Evolutionary conservation across 2,113 vertebrate species (phyloP), one percentile per base, ranked within the genome.

Genomic region (Microcebus griseorufus): DNA sequence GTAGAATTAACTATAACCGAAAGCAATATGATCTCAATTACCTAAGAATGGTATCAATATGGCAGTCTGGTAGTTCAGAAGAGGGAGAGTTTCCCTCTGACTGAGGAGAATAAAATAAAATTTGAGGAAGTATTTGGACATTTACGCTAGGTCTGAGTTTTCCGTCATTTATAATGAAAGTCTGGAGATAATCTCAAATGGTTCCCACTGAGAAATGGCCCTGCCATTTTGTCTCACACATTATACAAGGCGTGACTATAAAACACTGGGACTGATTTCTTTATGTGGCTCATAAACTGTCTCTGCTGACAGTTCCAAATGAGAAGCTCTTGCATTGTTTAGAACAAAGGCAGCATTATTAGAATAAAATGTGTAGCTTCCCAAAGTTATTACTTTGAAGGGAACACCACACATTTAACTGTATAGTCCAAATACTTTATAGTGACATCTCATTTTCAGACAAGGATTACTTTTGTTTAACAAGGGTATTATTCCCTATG

Each of bases 121-220:
- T 90, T 79, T 87, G 32, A 60, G 23, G 27, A 97, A 94, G 16
- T 60, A 87, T 9, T 62, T 90, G 76, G 22, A 3, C 23, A 79
- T 88, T 92, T 94, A 73, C 83, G 3, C 9, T n/a, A 87, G 25
- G 34, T 73, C 58, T 90, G 32, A 96, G 90, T 72, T 75, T 94
- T 79, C 5, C 5, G 23, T 86, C 67, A 82, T 45, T 92, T 87
- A 39, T 83, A 88, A 83, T 64, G n/a, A 16, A 76, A 79, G 11
- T 75, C 42, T 85, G 73, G 20, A 90, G 42, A 45, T 73, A 39
- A 94, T 69, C 45, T 83, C 81, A 83, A 34, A 94, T 73, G 39
- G 8, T 83, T 93, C 34, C 20, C 72, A 80, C 42, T 82, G 42
- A 89, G 34, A 95, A 94, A 65, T 84, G 23, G 11, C 39, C 34